phyloP scores from a whole-genome alignment of 2,113 vertebrate species.

The Psittacus erithacus region DNA sequence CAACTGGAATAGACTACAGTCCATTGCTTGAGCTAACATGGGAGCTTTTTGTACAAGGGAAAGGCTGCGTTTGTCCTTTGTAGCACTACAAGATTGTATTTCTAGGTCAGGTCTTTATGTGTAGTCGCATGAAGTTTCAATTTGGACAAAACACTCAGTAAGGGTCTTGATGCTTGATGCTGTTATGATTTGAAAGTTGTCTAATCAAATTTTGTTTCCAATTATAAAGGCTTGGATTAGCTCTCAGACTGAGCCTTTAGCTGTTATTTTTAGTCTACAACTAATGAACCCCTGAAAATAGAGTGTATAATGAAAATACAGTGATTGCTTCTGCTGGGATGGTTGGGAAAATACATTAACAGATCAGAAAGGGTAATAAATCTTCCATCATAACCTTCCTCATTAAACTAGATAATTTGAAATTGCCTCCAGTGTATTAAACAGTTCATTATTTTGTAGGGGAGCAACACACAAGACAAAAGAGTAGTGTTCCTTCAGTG shows the following conservation, averaged over 20 bases:
- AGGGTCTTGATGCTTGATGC: slow-evolving; percentile 13
- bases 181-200: slow-evolving; percentile 56
- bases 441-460: slow-evolving; percentile 66
- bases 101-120: slow-evolving; percentile 48
- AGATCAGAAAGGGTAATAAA: slow-evolving; percentile 67
- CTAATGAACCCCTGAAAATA: slow-evolving; percentile 69
- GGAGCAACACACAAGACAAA: slow-evolving; percentile 47
- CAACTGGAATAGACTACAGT: background rate
- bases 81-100: background rate
- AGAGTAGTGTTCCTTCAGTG: slow-evolving; percentile 27
- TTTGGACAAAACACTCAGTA: slow-evolving; percentile 24
- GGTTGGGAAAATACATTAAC: slow-evolving; percentile 61
- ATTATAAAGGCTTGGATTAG: slow-evolving; percentile 61
- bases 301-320: slow-evolving; percentile 42
- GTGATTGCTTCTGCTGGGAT: slow-evolving; percentile 57
- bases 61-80: background rate
- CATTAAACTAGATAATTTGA: slow-evolving; percentile 71
- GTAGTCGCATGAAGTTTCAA: slow-evolving; percentile 12
- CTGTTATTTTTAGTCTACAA: slow-evolving; percentile 61
- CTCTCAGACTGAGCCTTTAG: slow-evolving; percentile 10
- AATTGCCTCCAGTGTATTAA: slow-evolving; percentile 72
- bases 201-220: slow-evolving; percentile 60
- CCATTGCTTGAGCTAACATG: background rate
- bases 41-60: background rate
- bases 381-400: slow-evolving; percentile 62